Evolutionary conservation across 2,113 vertebrate genomes (phyloP).

Genomic region (Oceanites oceanicus): DNA sequence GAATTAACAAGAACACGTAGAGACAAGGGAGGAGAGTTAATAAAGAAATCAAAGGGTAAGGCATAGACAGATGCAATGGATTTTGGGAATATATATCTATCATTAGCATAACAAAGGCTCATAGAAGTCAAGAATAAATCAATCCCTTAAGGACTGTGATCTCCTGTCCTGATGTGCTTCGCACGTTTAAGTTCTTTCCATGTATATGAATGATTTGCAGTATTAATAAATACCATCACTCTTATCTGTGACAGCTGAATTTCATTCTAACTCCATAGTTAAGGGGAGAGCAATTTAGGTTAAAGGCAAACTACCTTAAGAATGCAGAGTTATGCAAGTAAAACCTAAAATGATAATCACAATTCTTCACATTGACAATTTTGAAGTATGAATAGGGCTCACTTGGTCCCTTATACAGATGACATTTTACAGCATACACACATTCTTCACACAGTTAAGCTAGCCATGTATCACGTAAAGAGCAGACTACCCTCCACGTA

Average conservation of each 20-base stretch:
- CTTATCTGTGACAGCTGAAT: slow-evolving; percentile 11
- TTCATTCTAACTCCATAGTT: neutral
- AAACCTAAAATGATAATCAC: neutral
- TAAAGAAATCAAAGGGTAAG: slow-evolving; percentile 40
- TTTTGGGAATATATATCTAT: slow-evolving; percentile 3
- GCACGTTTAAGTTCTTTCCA: neutral
- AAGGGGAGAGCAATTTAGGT: neutral
- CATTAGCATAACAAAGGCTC: slow-evolving; percentile 47
- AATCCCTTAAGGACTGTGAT: neutral
- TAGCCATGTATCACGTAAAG: neutral
- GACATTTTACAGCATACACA: neutral
- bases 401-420: neutral
- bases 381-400: neutral
- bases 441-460: neutral
- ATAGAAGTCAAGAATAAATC: slow-evolving; percentile 16
- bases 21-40: slow-evolving; percentile 17
- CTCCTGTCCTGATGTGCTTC: neutral
- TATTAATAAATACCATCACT: slow-evolving; percentile 20
- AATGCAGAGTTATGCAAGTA: neutral
- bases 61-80: neutral
- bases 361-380: neutral
- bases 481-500: neutral
- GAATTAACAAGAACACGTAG: neutral
- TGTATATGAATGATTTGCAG: neutral
- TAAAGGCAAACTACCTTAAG: neutral